These are phyloP conservation scores for Psilanteris sp. DNA, from an alignment of 1,140 invertebrate genomes.

Conservation along the genomic window DNA sequence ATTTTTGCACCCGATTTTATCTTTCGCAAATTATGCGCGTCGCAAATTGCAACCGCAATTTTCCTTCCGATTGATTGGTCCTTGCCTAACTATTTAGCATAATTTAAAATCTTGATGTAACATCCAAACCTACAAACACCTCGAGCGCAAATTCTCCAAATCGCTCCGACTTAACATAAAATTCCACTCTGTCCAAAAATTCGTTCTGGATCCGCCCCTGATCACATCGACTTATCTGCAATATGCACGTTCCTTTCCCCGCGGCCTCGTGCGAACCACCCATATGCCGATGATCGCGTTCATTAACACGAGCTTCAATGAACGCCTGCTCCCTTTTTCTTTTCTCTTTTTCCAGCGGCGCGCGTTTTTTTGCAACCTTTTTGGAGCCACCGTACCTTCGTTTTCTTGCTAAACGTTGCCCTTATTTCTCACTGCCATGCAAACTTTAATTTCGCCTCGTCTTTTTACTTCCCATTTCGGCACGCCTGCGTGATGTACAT, in stretches of 20 bases:
- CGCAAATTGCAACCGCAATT: too few relatives aligned
- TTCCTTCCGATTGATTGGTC: too few relatives aligned
- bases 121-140: not conserved
- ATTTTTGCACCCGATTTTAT: too few relatives aligned
- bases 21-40: too few relatives aligned
- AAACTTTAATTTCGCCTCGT: conserved; percentile 39
- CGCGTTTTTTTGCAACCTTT: conserved; percentile 3
- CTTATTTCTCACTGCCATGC: conserved; percentile 35
- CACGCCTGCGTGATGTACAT: conserved; percentile 33
- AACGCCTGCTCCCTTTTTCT: not conserved
- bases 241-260: not conserved
- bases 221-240: conserved; percentile 19
- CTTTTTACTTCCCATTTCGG: conserved; percentile 32
- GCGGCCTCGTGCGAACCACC: conserved; percentile 16
- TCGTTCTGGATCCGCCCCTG: conserved; percentile 19
- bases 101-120: conserved; percentile 19
- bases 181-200: conserved; percentile 19
- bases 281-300: conserved; percentile 29
- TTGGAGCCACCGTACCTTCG: conserved; percentile 3
- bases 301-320: conserved; percentile 40
- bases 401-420: conserved; percentile 27
- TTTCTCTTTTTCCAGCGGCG: not conserved
- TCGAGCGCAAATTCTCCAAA: conserved; percentile 7
- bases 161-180: conserved; percentile 5
- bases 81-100: not conserved